Conservation (phyloP, 2,113 vertebrate species). For the Forbesichthys papilliferus region DNA sequence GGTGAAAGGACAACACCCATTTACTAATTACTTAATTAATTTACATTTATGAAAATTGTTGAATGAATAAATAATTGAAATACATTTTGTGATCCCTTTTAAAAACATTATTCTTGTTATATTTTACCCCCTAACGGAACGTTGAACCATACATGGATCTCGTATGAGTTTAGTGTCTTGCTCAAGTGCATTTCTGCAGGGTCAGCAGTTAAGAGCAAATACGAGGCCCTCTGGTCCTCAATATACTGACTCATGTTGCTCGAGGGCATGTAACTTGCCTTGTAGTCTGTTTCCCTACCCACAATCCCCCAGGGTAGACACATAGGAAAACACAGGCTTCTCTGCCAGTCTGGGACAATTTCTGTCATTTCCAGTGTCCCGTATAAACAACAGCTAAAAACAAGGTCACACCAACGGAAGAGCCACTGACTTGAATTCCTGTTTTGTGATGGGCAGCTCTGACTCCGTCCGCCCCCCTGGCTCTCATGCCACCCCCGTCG, state of each 20-base stretch:
- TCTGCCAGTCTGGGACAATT: slow-evolving; percentile 37
- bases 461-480: slow-evolving; percentile 79
- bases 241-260: background rate
- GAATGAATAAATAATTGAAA: background rate
- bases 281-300: too few species aligned
- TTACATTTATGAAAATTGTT: background rate
- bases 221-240: background rate
- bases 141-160: background rate
- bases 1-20: background rate
- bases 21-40: too few species aligned
- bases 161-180: background rate
- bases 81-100: background rate
- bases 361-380: slow-evolving; percentile 22
- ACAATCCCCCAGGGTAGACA: background rate
- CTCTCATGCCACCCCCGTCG: slow-evolving; percentile 80
- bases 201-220: background rate
- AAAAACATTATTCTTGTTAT: background rate
- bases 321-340: background rate
- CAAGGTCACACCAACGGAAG: background rate
- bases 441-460: slow-evolving; percentile 60
- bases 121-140: background rate
- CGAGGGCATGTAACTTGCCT: background rate
- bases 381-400: background rate
- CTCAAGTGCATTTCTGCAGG: background rate
- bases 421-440: background rate